Evolutionary conservation across 2,888 invertebrate genomes (phyloP), one percentile per base, ranked within the genome.

Genomic region (Hyposoter didymator): DNA sequence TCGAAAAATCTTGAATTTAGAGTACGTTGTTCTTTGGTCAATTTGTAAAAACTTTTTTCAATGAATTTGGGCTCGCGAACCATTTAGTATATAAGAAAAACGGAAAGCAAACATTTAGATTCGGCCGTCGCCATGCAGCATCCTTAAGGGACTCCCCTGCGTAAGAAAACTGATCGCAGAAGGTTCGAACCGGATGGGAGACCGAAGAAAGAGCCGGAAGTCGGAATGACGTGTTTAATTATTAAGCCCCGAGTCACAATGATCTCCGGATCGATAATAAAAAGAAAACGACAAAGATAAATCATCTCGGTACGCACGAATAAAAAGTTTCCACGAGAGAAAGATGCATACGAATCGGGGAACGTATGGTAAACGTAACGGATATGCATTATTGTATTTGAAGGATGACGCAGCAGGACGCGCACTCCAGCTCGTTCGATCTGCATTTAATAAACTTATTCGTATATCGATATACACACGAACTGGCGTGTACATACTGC

Each of bases 321-420:
- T 39, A 59, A 10, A 62, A 59, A 55, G 39, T 39, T 7, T 69
- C 39, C 19, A 75, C 10, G 28, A n/a, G 17, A 32, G 75, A 72
- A 43, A 22, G 49, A 32, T 10, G 32, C 45, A 64, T 49, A 70
- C 55, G 35, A 67, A 47, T 43, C 55, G 22, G 17, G 62, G 66
- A 82, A 66, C 67, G 49, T 78, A 67, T 75, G 72, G 39, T 78
- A 62, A 78, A 76, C 67, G 76, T 80, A 80, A 72, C 79, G 79
- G 55, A 55, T 69, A 72, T 72, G 47, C 14, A 43, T 28, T 19
- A 43, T 28, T 19, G 59, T 66, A 72, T 76, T 43, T 49, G 67
- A 80, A 43, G 49, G 66, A 66, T 85, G 86, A 85, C 81, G 72
- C 78, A 81, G 85, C 85, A 49, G 49, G 35, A 66, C 76, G 35